Evolutionary conservation across 2,888 invertebrate species (phyloP), one percentile per base, ranked within the genome.

Genomic region (Tipula confusa): DNA sequence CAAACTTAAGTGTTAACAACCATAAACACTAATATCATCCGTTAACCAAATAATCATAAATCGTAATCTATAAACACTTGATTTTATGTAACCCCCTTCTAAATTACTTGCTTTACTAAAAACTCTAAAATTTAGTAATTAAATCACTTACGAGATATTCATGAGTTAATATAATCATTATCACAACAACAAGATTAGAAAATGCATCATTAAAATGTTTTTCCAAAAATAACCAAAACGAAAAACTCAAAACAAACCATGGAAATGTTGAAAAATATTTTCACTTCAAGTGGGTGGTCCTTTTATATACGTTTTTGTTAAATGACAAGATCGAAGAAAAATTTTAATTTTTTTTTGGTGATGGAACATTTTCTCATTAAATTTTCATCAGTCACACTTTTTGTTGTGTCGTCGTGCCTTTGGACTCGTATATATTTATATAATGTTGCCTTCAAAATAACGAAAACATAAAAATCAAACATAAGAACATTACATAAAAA

Each of bases 361-460:
- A 64, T 64, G 64, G n/a, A 64, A 64, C 24, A 64, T 64, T 64
- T 64, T 64, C 64, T 64, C 64, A 64, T 64, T 64, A 64, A 64
- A 64, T 64, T 64, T 64, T 64, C 64, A 64, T 64, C 64, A 64
- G 64, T 64, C 64, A 64, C 64, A 64, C 64, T 64, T 64, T 64
- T 43, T 64, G 64, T 64, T 64, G 43, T 43, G n/a, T 43, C 11
- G 33, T 33, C 9, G 11, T 36, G 36, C 9, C 9, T 43, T 4
- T 43, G 15, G 36, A 7, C 48, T 38, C 3, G 43, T 43, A 24
- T 64, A 15, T n/a, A 5, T 43, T 15, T 24, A 24, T 18, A 64
- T 64, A 11, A n/a, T 64, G 18, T 64, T 64, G 3, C 43, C 43
- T n/a, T 64, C 1, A 64, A 64, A 64, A 24, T 11, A 9, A 64